phyloP scores from a whole-genome alignment of 2,113 vertebrate genomes.

The Chloropsis cyanopogon region DNA sequence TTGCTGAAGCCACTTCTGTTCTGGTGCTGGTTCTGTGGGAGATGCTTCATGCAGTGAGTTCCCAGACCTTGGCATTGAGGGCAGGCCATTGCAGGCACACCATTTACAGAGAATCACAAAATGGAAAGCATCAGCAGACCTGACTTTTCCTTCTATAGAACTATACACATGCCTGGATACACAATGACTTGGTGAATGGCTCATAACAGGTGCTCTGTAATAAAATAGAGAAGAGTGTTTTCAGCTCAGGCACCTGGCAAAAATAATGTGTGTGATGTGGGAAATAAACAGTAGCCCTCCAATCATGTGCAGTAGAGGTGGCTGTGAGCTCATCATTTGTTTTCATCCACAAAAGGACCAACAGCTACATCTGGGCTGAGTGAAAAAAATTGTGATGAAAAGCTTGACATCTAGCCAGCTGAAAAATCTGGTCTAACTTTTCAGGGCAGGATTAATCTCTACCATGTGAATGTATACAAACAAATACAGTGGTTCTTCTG shows the following conservation, averaged over 20 bases:
- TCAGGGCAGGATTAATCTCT: background rate
- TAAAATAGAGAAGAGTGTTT: conserved; percentile 30
- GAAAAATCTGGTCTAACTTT: background rate
- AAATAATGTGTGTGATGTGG: background rate
- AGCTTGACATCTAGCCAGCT: background rate
- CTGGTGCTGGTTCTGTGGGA: background rate
- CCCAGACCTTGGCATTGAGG: background rate
- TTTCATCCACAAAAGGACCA: background rate
- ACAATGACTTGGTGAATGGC: background rate
- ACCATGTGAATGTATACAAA: accelerated
- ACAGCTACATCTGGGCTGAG: background rate
- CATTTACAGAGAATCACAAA: background rate
- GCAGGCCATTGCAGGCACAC: background rate
- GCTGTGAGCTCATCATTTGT: background rate
- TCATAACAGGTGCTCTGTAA: conserved; percentile 17
- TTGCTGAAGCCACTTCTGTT: background rate
- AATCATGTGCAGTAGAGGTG: background rate
- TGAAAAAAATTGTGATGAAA: background rate
- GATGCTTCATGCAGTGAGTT: background rate
- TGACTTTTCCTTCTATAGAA: background rate
- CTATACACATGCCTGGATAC: background rate
- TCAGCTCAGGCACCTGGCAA: conserved; percentile 13
- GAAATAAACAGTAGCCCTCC: background rate
- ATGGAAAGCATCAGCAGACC: background rate
- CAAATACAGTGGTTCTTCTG: background rate